Conservation (phyloP, 1,140 invertebrate genomes). For the Drosophila nannoptera region DNA sequence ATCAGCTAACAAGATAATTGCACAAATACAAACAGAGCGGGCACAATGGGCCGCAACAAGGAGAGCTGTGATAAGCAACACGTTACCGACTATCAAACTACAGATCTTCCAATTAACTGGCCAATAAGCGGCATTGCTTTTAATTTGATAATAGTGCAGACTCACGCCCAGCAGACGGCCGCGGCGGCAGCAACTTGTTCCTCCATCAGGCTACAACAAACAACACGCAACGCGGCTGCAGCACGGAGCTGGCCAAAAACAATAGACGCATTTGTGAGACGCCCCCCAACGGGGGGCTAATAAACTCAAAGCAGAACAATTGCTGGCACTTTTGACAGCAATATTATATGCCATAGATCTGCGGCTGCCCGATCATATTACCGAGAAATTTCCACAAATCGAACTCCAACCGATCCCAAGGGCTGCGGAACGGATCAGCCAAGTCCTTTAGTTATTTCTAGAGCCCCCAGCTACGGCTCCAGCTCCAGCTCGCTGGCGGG, state of each 20-base stretch:
- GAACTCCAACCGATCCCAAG: not conserved
- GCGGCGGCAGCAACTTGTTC: conserved; percentile 32
- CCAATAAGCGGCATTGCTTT: conserved; percentile 73
- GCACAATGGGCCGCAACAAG: conserved; percentile 20
- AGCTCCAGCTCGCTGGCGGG: conserved; percentile 15
- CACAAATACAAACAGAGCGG: conserved; percentile 31
- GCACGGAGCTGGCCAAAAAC: conserved; percentile 50
- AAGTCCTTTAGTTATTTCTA: not conserved
- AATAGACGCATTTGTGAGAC: conserved; percentile 71
- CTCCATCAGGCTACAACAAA: conserved; percentile 21
- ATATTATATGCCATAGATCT: conserved; percentile 14
- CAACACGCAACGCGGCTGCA: conserved; percentile 42
- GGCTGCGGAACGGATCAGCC: too few relatives aligned
- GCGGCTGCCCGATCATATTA: conserved; percentile 16
- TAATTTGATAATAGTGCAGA: conserved; percentile 71
- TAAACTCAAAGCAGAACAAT: conserved; percentile 71
- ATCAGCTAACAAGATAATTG: conserved; percentile 77
- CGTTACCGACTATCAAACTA: conserved; percentile 72
- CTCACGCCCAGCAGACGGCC: conserved; percentile 52
- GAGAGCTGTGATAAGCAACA: conserved; percentile 70
- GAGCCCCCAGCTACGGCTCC: not conserved
- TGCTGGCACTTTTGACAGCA: conserved; percentile 50
- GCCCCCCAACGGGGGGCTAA: conserved; percentile 73
- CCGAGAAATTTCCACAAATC: conserved; percentile 10
- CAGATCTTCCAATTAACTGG: conserved; percentile 75